These are phyloP conservation scores for Diadophis punctatus DNA, from an alignment of 2,113 vertebrate species.

Conservation along the genomic window DNA sequence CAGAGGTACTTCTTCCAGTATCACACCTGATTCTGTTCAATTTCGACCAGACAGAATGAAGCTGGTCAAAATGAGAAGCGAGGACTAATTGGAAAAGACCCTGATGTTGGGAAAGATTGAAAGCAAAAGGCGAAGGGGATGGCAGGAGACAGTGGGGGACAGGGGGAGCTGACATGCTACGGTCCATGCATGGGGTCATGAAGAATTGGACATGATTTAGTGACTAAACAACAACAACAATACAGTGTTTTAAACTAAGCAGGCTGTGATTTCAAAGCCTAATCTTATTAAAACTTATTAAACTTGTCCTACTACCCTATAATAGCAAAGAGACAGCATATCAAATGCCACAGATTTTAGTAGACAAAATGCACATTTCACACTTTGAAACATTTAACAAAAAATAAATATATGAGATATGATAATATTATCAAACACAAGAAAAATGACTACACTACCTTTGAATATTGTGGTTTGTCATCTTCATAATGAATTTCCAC, in stretches of 20 bases:
- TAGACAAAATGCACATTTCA: not conserved
- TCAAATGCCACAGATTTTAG: not conserved
- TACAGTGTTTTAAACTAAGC: not conserved
- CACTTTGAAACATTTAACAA: not conserved
- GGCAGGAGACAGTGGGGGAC: not conserved
- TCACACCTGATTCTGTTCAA: no score
- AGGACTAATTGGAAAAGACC: not conserved
- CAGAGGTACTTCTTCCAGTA: no score
- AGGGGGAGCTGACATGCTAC: not conserved
- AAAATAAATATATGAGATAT: not conserved
- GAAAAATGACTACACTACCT: constrained; percentile 74
- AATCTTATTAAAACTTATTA: not conserved
- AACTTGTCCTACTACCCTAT: not conserved
- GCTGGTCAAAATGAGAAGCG: no score
- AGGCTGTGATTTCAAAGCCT: not conserved
- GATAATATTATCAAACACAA: not conserved
- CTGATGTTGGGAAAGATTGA: not conserved
- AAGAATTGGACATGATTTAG: not conserved
- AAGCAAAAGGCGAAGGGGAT: not conserved
- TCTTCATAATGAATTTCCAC: constrained; percentile 93
- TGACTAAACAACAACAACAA: not conserved
- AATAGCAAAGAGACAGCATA: not conserved
- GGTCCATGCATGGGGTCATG: not conserved
- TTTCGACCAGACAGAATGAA: no score
- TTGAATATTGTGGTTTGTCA: constrained; percentile 82